Evolutionary conservation across 2,888 invertebrate genomes (phyloP), one percentile per base, ranked within the genome.

Genomic region (Nemotelus pantherinus): DNA sequence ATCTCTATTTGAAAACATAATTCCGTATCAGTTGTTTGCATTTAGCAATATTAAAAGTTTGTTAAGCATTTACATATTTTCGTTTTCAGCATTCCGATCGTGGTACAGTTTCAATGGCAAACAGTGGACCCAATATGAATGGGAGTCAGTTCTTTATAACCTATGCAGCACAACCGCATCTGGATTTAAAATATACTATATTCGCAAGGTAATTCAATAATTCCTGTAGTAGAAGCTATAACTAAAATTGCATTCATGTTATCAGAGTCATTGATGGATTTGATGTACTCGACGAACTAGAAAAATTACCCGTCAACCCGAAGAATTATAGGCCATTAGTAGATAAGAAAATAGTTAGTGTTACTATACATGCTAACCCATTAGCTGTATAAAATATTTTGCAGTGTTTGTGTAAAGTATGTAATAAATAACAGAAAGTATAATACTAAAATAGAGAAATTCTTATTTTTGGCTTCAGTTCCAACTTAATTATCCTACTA

Each of bases 351-450:
- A 94, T 99, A 82, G 94, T 94, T 84, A 92, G 91, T 83, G 90
- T 98, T 10, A 98, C 97, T 5, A 96, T 99, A 84, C 99, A 99
- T 89, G 98, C 99, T 3, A 99, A 99, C 90, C 99, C 99, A 25
- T 87, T 99, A 82, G 99, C 99, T 65, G 92, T 91, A 81, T 94
- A 84, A 39, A 68, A 3, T 10, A 64, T 50, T 25, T 25, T 25
- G 25, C 25, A 25, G 25, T 25, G 25, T 25, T 25, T 25, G 25
- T 25, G 25, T 25, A 25, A 25, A 25, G 25, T 25, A 25, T 25
- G 25, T 25, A 25, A 25, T 25, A 25, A 25, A 25, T 25, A 25
- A 25, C 25, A 25, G 25, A 25, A 25, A 25, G 25, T 25, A 25
- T 25, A 25, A 25, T 25, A 25, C 25, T 25, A 25, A 25, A 25